A percentile compares a stretch with the other conserved stretches of the same genome.
These are phyloP conservation scores for Rhorus exstirpatorius DNA, from an alignment of 2,888 invertebrate genomes.

Conservation along the genomic window DNA sequence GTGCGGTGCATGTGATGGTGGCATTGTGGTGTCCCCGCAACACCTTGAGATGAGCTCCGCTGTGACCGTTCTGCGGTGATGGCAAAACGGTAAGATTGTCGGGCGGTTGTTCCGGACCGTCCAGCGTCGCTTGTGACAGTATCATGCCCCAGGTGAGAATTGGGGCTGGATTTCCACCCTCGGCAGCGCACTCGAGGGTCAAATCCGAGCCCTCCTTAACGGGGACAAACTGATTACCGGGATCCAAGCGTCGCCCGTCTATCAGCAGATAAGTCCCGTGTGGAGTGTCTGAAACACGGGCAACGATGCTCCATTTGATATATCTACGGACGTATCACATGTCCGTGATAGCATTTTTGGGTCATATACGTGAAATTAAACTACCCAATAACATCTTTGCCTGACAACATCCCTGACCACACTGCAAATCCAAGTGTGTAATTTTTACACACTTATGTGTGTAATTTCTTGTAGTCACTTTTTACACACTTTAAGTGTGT, in stretches of 20 bases:
- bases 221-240: slow-evolving; percentile 95
- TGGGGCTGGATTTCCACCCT: slow-evolving; percentile 92
- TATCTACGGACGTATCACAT: not conserved
- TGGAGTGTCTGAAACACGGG: slow-evolving; percentile 90
- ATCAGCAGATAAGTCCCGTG: slow-evolving; percentile 94
- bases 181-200: slow-evolving; percentile 94
- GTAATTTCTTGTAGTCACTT: too few species aligned
- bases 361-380: too few species aligned
- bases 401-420: too few species aligned
- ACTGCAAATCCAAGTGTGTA: too few species aligned
- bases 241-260: slow-evolving; percentile 94
- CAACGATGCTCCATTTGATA: slow-evolving; percentile 38
- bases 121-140: slow-evolving; percentile 86
- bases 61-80: slow-evolving; percentile 83
- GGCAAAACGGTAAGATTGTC: slow-evolving; percentile 84
- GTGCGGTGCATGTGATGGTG: slow-evolving; percentile 93
- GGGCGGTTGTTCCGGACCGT: slow-evolving; percentile 83
- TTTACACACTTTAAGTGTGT: too few species aligned
- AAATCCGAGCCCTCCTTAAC: slow-evolving; percentile 94
- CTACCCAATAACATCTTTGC: too few species aligned
- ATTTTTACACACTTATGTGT: too few species aligned
- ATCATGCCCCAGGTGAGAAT: slow-evolving; percentile 89
- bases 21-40: slow-evolving; percentile 95
- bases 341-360: too few species aligned
- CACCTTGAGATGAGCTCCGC: slow-evolving; percentile 91